A percentile compares a stretch with the other conserved stretches of the same genome.
phyloP scores from a whole-genome alignment of 2,797 vertebrate species.

The Pseudochaenichthys georgianus region DNA sequence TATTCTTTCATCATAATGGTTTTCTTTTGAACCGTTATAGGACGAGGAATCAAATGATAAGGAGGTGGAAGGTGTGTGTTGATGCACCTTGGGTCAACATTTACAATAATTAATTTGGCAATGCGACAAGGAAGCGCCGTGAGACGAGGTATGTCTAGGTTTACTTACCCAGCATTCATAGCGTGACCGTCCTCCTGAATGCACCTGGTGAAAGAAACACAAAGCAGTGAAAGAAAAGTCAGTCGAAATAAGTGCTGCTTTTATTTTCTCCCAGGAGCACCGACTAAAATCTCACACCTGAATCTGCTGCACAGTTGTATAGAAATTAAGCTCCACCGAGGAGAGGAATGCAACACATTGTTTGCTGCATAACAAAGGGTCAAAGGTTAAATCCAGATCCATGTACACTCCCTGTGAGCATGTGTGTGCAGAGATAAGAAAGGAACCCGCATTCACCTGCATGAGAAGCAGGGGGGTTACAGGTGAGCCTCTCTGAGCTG shows the following conservation, averaged over 20 bases:
- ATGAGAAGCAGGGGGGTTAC: not conserved
- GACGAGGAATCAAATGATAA: too few relatives aligned
- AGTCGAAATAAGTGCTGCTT: not conserved
- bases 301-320: not conserved
- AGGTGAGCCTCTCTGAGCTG: constrained; percentile 25
- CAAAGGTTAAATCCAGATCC: constrained; percentile 28
- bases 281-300: not conserved
- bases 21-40: too few relatives aligned
- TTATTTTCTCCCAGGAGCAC: not conserved
- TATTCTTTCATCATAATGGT: too few relatives aligned
- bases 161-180: not conserved
- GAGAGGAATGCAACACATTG: not conserved
- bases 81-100: not conserved
- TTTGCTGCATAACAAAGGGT: not conserved
- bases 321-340: not conserved
- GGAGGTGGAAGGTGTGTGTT: not conserved
- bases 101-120: not conserved
- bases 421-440: constrained; percentile 23
- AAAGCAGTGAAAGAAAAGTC: not conserved
- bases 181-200: not conserved
- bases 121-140: not conserved
- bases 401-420: constrained; percentile 1
- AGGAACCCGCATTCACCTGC: constrained; percentile 30
- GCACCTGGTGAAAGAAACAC: constrained; percentile 3
- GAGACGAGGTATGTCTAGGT: not conserved